These are phyloP conservation scores for Epizoanthus stellaris DNA, from an alignment of 92 coral and sea anemone genomes.

Conservation along the genomic window DNA sequence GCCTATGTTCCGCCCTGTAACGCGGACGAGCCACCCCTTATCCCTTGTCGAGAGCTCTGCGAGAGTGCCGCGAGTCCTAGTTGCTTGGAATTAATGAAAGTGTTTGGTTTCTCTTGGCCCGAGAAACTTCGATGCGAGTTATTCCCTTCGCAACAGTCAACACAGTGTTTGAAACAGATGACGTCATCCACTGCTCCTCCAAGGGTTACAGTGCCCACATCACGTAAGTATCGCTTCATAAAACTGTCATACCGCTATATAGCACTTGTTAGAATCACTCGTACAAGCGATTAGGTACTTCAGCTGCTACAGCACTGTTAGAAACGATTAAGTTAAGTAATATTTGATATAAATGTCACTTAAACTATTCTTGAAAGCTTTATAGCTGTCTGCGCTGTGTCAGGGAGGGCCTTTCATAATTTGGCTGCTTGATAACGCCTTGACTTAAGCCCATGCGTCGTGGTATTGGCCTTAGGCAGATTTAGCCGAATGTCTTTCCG, in stretches of 20 bases:
- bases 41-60: neutral
- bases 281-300: too few species aligned
- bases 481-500: constrained; percentile 21
- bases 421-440: constrained; percentile 30
- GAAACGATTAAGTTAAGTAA: too few species aligned
- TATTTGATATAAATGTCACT: neutral
- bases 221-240: too few species aligned
- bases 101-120: neutral
- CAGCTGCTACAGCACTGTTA: too few species aligned
- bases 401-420: constrained; percentile 10
- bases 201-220: too few species aligned
- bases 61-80: neutral
- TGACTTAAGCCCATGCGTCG: constrained; percentile 14
- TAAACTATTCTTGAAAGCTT: neutral
- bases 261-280: too few species aligned
- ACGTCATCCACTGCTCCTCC: too few species aligned
- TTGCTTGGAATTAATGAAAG: neutral
- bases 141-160: neutral
- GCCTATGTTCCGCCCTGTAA: neutral
- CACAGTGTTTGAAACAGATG: too few species aligned
- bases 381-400: neutral
- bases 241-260: too few species aligned
- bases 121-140: neutral
- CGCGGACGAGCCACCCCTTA: neutral
- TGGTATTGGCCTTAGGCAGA: neutral